Conservation (phyloP, 2,888 invertebrate species). For the Aethes cnicana region DNA sequence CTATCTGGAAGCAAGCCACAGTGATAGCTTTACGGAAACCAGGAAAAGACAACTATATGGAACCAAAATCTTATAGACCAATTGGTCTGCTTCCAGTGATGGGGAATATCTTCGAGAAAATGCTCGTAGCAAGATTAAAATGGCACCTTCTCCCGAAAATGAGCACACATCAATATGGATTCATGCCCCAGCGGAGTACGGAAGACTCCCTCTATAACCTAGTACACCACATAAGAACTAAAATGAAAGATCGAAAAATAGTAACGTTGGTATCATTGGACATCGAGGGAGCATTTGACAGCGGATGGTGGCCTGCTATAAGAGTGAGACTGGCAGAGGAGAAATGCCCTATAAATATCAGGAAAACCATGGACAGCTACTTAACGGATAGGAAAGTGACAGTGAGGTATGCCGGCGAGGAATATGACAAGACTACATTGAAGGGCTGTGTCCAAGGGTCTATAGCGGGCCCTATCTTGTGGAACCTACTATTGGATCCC, state of each 20-base stretch:
- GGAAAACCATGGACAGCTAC: not conserved
- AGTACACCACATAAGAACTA: not conserved
- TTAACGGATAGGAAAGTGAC: not conserved
- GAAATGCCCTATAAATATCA: not conserved
- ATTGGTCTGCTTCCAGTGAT: too few relatives aligned
- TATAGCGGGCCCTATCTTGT: too few relatives aligned
- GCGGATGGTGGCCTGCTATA: too few relatives aligned
- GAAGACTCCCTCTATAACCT: not conserved
- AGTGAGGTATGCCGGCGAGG: not conserved
- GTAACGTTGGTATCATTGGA: not conserved
- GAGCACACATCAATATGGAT: too few relatives aligned
- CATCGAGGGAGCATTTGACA: not conserved
- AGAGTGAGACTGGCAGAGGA: not conserved
- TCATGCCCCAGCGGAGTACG: not conserved
- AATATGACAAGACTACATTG: not conserved
- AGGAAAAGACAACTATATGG: too few relatives aligned
- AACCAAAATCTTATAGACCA: too few relatives aligned
- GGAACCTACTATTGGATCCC: too few relatives aligned
- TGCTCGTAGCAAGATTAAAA: not conserved
- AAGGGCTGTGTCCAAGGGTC: not conserved
- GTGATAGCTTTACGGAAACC: too few relatives aligned
- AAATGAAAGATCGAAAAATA: not conserved
- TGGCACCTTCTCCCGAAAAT: not conserved
- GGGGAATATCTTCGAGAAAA: too few relatives aligned
- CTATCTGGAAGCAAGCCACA: too few relatives aligned